Percentiles rank a stretch among this genome's conserved stretches.
phyloP scores from a whole-genome alignment of 1,140 invertebrate genomes.

The Oreohelix idahoensis region DNA sequence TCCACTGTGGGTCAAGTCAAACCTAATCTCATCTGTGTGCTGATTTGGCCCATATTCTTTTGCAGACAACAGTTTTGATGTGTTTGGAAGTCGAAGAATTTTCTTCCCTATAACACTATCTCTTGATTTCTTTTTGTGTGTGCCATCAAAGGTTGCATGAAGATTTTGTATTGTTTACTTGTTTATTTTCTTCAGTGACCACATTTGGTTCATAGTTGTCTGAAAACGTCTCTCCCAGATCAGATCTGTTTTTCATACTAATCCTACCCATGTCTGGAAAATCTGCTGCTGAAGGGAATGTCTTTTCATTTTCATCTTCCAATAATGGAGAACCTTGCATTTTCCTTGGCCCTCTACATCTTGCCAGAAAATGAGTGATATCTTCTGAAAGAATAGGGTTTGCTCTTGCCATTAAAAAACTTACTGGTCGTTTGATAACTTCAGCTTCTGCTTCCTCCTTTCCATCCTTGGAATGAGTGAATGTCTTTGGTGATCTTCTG shows the following conservation, averaged over 20 bases:
- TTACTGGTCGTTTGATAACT: conserved; percentile 41
- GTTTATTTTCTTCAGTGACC: background rate
- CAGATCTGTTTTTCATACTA: background rate
- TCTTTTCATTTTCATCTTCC: background rate
- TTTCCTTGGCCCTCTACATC: background rate
- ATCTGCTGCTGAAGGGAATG: background rate
- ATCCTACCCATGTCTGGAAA: background rate
- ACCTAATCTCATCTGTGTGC: background rate
- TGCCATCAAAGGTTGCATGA: conserved; percentile 55
- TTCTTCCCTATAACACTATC: conserved; percentile 35
- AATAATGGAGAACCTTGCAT: background rate
- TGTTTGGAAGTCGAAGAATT: conserved; percentile 27
- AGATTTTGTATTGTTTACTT: background rate
- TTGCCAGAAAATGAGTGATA: conserved; percentile 13
- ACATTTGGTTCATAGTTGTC: background rate
- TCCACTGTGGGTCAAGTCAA: conserved; percentile 41
- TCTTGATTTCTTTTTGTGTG: conserved; percentile 46
- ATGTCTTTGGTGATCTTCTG: background rate
- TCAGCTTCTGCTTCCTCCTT: background rate
- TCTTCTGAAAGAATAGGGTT: conserved; percentile 49
- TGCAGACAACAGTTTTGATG: conserved; percentile 31
- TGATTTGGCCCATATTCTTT: background rate
- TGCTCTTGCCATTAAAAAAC: conserved; percentile 53
- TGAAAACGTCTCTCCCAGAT: background rate
- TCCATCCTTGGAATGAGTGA: background rate